phyloP scores from a whole-genome alignment of 1,140 invertebrate species.

The Pogonomyrmex californicus region DNA sequence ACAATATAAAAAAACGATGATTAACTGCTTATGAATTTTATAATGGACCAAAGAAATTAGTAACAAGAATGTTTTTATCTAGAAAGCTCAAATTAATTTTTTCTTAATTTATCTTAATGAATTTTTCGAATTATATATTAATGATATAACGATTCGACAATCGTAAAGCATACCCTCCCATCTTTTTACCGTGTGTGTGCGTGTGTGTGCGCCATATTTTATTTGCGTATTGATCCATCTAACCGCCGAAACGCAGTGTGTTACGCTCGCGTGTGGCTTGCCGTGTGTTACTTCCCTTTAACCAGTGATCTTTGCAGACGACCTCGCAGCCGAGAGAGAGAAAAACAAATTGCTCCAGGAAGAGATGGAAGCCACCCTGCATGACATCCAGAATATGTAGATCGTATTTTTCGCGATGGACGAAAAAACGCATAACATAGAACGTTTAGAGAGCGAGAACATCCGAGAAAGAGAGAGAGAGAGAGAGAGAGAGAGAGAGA shows the following conservation, averaged over 20 bases:
- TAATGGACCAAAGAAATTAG: not conserved
- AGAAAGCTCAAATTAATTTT: not conserved
- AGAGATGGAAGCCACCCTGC: conserved; percentile 99
- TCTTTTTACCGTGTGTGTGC: conserved; percentile 7
- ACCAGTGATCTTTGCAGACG: conserved; percentile 93
- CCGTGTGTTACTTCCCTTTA: conserved; percentile 79
- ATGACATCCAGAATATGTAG: conserved; percentile 99
- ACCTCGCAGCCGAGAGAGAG: conserved; percentile 97
- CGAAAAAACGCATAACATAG: conserved; percentile 62
- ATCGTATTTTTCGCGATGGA: conserved; percentile 81
- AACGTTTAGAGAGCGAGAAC: conserved; percentile 53
- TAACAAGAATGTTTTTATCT: not conserved
- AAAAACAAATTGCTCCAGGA: conserved; percentile 98
- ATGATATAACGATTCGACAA: conserved; percentile 30
- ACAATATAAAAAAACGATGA: not conserved
- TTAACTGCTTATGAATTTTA: not conserved
- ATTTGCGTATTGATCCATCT: conserved; percentile 40
- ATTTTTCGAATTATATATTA: not conserved
- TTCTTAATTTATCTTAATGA: not conserved
- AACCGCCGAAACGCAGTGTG: conserved; percentile 26
- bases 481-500: not conserved
- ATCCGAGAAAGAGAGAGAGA: conserved; percentile 20
- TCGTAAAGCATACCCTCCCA: conserved; percentile 36
- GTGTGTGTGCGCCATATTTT: conserved; percentile 30
- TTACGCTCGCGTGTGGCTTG: conserved; percentile 65